A percentile compares a stretch with the other conserved stretches of the same genome.
These are phyloP conservation scores for Apis dorsata DNA, from an alignment of 1,140 invertebrate genomes.

Conservation along the genomic window DNA sequence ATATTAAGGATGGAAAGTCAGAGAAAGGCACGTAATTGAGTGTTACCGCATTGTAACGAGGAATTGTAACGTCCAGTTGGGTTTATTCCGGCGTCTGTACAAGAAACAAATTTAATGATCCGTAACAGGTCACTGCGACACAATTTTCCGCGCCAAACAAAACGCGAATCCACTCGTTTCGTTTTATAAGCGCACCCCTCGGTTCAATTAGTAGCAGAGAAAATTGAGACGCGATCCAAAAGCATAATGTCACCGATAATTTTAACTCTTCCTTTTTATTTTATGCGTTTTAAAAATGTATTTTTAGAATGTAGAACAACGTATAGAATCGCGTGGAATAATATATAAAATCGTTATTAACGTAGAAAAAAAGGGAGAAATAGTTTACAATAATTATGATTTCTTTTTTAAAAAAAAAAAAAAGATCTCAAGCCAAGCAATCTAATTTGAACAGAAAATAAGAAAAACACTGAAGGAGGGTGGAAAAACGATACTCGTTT, in stretches of 20 bases:
- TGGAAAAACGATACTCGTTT: too few relatives aligned
- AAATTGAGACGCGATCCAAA: not conserved
- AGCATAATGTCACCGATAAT: not conserved
- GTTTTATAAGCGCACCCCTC: not conserved
- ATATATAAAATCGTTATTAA: too few relatives aligned
- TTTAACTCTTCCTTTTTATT: too few relatives aligned
- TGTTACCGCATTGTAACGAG: not conserved
- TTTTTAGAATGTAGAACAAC: too few relatives aligned
- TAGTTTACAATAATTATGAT: too few relatives aligned
- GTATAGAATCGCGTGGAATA: too few relatives aligned
- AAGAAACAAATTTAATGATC: constrained; percentile 11
- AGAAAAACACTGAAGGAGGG: too few relatives aligned
- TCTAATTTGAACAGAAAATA: too few relatives aligned
- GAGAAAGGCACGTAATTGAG: not conserved
- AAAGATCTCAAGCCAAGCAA: too few relatives aligned
- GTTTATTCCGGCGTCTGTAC: not conserved
- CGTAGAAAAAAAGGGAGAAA: too few relatives aligned
- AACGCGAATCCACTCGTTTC: not conserved
- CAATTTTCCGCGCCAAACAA: not conserved
- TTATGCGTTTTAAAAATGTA: too few relatives aligned
- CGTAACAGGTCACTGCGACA: not conserved
- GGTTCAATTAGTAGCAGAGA: constrained; percentile 8
- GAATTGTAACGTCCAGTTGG: not conserved
- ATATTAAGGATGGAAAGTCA: not conserved
- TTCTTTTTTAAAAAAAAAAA: too few relatives aligned